Base-by-base conservation (phyloP, 2,888 invertebrate species). In the Agonopterix arenella region DNA sequence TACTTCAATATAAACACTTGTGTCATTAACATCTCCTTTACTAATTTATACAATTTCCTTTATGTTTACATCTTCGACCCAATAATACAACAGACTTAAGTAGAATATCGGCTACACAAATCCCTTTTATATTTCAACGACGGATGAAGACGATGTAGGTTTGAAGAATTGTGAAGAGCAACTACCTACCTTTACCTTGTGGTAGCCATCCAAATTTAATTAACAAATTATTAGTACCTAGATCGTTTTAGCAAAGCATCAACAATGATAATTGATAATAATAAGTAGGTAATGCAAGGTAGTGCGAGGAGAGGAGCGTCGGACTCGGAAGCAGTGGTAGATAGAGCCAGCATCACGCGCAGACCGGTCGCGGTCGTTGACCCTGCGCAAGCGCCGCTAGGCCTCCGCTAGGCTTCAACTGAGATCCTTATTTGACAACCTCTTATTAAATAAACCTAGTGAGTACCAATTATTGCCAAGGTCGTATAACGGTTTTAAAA, bases 301-400 rank as follows among this genome's bases (percentile, higher is more conserved):
- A 28, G 28, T 28, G 28, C 8, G n/a, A 40, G 9, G 38, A 38
- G n/a, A 10, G 8, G 11, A 11, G 43, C 57, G 63, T 68, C 66
- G 72, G 65, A 62, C 63, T 60, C 65, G 61, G 70, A 68, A 68
- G 66, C 66, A 62, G 40, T 40, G n/a, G 40, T 28, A 18, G 18
- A 3, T 18, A 28, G 61, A 70, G 71, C n/a, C 40, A n/a, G 63
- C 68, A 69, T 72, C 74, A 66, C 68, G 73, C 73, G 71, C 70
- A 59, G 79, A 84, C 84, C 84, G 84, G 84, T 84, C 77, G 60
- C 61, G 84, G 82, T 76, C 78, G 68, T 45, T 64, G 76, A 80
- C 78, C 82, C 65, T 67, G 63, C 69, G 73, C 73, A 73, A 73
- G 61, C 63, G 58, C 68, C 67, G 70, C 74, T 70, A 73, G 46